phyloP scores from a whole-genome alignment of 2,888 invertebrate genomes.

The Byasa hedistus region DNA sequence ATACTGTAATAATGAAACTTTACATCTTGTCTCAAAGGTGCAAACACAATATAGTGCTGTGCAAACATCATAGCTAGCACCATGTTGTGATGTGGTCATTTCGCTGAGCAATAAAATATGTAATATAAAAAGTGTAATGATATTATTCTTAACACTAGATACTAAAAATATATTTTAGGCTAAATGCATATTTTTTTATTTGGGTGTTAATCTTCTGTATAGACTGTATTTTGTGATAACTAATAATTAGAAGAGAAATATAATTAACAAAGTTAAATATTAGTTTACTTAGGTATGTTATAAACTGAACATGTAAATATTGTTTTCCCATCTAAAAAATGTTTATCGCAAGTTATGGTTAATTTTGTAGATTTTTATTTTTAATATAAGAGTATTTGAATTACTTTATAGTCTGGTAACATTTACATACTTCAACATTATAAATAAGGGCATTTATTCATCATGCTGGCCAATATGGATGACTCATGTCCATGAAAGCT shows the following conservation, averaged over 20 bases:
- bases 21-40: too few species aligned
- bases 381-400: constrained; percentile 13
- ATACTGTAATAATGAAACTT: too few species aligned
- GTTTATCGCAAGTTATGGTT: constrained; percentile 34
- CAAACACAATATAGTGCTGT: too few species aligned
- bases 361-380: constrained; percentile 31
- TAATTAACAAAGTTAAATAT: constrained; percentile 23
- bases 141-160: neutral
- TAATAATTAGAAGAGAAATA: constrained; percentile 9
- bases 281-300: constrained; percentile 21
- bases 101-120: too few species aligned
- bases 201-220: constrained; percentile 19
- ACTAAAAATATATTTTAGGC: constrained; percentile 11
- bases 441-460: neutral
- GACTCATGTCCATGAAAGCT: neutral
- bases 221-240: constrained; percentile 31
- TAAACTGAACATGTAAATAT: constrained; percentile 32
- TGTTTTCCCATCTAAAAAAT: constrained; percentile 31
- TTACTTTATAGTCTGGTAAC: constrained; percentile 28
- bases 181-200: constrained; percentile 14
- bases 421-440: neutral
- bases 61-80: too few species aligned
- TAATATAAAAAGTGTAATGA: neutral
- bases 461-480: too few species aligned
- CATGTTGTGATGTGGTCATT: too few species aligned